phyloP scores from a whole-genome alignment of 2,113 vertebrate genomes.

The Etheostoma spectabile region DNA sequence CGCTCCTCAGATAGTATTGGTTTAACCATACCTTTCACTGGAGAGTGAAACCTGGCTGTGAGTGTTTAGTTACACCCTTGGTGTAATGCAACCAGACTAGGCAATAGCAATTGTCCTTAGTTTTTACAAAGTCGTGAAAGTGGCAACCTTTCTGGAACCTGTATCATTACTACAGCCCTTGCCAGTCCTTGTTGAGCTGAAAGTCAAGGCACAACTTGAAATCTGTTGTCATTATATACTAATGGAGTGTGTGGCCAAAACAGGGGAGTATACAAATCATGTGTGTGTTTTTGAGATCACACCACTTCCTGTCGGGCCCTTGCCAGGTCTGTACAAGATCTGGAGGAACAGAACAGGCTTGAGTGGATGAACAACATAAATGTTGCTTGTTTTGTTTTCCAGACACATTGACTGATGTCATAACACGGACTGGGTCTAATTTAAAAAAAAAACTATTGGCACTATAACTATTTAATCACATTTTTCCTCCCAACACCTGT shows the following conservation, averaged over 20 bases:
- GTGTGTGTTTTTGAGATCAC: slow-evolving; percentile 48
- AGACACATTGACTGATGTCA: neutral
- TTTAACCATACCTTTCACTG: slow-evolving; percentile 36
- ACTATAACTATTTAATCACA: too few relatives aligned
- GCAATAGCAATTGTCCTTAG: neutral
- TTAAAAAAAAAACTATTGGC: too few relatives aligned
- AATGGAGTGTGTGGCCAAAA: slow-evolving; percentile 2
- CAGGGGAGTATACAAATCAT: slow-evolving; percentile 37
- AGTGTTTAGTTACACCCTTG: neutral
- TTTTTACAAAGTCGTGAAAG: neutral
- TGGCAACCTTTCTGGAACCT: neutral
- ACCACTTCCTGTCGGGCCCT: slow-evolving; percentile 40
- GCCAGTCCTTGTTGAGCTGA: neutral
- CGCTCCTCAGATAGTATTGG: slow-evolving; percentile 22
- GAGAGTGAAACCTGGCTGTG: slow-evolving; percentile 36
- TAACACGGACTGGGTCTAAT: neutral
- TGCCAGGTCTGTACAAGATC: slow-evolving; percentile 15
- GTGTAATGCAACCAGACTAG: neutral
- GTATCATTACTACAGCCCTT: neutral
- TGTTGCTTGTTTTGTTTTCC: slow-evolving; percentile 3
- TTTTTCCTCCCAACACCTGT: neutral
- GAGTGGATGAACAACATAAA: neutral
- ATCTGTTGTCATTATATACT: slow-evolving; percentile 49
- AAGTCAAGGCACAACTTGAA: slow-evolving; percentile 37
- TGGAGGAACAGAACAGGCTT: neutral